Conservation (phyloP, 1,140 invertebrate genomes). For the Carposina sasakii region DNA sequence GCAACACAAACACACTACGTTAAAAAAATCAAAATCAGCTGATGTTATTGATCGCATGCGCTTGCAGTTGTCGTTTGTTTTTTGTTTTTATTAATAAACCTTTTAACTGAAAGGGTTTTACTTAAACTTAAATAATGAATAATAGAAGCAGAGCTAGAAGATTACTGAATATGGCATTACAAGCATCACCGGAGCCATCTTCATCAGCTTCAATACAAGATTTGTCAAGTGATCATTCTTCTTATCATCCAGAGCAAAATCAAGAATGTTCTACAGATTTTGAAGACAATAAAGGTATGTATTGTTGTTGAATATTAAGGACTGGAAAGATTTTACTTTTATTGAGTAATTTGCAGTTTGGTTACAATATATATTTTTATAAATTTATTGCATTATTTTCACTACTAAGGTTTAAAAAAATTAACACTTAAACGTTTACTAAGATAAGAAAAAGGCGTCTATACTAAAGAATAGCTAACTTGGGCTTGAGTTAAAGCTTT, state of each 20-base stretch:
- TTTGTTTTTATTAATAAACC: too few relatives aligned
- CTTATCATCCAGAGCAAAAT: slow-evolving; percentile 13
- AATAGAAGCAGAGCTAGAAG: too few relatives aligned
- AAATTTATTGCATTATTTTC: slow-evolving; percentile 12
- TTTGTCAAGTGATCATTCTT: slow-evolving; percentile 13
- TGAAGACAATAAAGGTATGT: slow-evolving; percentile 11
- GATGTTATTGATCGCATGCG: slow-evolving; percentile 14
- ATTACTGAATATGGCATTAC: slow-evolving; percentile 13
- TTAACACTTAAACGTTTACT: too few relatives aligned
- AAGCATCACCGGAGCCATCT: slow-evolving; percentile 10
- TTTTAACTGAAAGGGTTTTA: slow-evolving; percentile 12
- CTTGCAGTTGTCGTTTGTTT: slow-evolving; percentile 11
- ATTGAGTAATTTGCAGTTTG: too few relatives aligned
- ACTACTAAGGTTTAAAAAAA: too few relatives aligned
- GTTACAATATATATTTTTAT: too few relatives aligned
- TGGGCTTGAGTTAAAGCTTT: too few relatives aligned
- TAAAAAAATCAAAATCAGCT: slow-evolving; percentile 14
- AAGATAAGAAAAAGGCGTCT: too few relatives aligned
- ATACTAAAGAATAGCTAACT: too few relatives aligned
- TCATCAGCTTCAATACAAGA: slow-evolving; percentile 12
- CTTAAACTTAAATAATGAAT: too few relatives aligned
- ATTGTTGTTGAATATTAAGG: slow-evolving; percentile 10
- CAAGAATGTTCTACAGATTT: slow-evolving; percentile 11
- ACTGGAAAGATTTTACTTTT: slow-evolving; percentile 8
- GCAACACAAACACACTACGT: slow-evolving; percentile 9